Evolutionary conservation across 2,888 invertebrate species (phyloP), one percentile per base, ranked within the genome.

Genomic region (Heteromyza rotundicornis): DNA sequence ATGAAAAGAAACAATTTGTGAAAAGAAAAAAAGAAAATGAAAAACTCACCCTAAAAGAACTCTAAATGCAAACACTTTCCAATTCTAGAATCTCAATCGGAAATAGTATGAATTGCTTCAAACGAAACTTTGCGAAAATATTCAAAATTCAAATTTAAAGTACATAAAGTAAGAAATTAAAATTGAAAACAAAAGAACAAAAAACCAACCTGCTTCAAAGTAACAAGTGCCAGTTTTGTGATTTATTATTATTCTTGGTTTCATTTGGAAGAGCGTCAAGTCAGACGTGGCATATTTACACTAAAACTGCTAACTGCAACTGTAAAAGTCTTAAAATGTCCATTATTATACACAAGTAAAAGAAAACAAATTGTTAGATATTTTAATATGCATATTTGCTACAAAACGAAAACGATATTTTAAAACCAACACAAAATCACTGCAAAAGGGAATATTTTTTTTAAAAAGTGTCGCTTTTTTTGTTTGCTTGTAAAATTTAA

Each of bases 141-240:
- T 64, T 60, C 20, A 55, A 20, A 54, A 36, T 54, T n/a, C 47
- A 32, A 32, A 8, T 8, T 32, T 36, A 59, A 60, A 69, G 64
- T 64, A 73, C 73, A 71, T 70, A 60, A 66, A 70, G 65, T 56
- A 64, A 60, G 60, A 44, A 57, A 36, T 20, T 32, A 40, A 58
- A 59, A 50, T 27, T 44, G 60, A 32, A 57, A 17, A 36, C 17
- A n/a, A 1, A 44, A 57, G 51, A 32, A 51, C 60, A 68, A 63
- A 62, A 47, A 58, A 64, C n/a, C 56, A 64, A 62, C 67, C 68
- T 73, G 70, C 74, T 74, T 74, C 74, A 74, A 74, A 62, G 74
- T 75, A 74, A 75, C 74, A 69, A 74, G 75, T 75, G 75, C 75
- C 74, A 75, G 75, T 66, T 72, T 71, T 74, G 71, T 74, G 75